phyloP scores from a whole-genome alignment of 2,888 invertebrate species.

The Tholera decimalis region DNA sequence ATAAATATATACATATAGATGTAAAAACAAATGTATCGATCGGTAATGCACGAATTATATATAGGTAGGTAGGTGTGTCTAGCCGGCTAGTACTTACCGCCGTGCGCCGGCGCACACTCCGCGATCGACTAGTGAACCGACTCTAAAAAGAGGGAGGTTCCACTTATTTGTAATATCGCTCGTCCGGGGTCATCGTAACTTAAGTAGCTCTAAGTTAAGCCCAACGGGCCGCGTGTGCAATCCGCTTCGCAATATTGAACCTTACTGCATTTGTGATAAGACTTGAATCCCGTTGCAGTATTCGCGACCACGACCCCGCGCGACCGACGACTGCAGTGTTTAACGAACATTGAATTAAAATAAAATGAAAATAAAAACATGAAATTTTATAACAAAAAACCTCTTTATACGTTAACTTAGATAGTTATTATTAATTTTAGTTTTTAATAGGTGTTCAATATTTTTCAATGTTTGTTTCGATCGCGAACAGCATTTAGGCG shows the following conservation, averaged over 20 bases:
- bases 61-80: slow-evolving; percentile 53
- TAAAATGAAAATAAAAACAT: slow-evolving; percentile 59
- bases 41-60: slow-evolving; percentile 65
- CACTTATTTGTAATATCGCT: slow-evolving; percentile 63
- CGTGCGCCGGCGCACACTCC: slow-evolving; percentile 7
- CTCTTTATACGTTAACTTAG: slow-evolving; percentile 87
- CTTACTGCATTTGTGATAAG: slow-evolving; percentile 83
- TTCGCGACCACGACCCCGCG: slow-evolving; percentile 67
- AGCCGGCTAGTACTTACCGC: slow-evolving; percentile 24
- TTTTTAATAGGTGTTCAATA: slow-evolving; percentile 90
- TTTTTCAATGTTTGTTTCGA: slow-evolving; percentile 81
- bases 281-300: slow-evolving; percentile 77
- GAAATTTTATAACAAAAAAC: slow-evolving; percentile 79
- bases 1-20: slow-evolving; percentile 66
- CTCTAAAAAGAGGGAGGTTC: background rate
- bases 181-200: slow-evolving; percentile 71
- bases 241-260: slow-evolving; percentile 72
- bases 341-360: slow-evolving; percentile 61
- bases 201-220: slow-evolving; percentile 73
- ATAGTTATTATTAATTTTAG: slow-evolving; percentile 89
- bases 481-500: slow-evolving; percentile 83
- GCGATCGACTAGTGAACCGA: slow-evolving; percentile 24
- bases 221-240: slow-evolving; percentile 66
- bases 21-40: slow-evolving; percentile 65
- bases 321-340: slow-evolving; percentile 69